Base-by-base conservation (phyloP, 2,113 vertebrate genomes). In the Climacteris rufus region DNA sequence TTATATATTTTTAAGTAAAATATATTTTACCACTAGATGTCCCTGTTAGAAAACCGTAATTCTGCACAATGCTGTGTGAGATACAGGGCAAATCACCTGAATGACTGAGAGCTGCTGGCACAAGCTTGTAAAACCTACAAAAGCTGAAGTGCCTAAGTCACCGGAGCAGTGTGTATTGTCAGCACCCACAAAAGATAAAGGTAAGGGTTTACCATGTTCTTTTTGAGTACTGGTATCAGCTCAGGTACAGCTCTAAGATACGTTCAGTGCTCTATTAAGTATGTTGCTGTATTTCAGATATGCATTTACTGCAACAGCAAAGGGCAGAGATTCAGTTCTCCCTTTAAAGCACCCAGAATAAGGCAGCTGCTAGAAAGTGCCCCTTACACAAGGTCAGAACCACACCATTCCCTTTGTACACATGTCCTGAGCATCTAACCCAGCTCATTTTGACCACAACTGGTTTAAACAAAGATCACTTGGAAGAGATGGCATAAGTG, bases 11-110 rank as follows among this genome's bases (percentile, higher is more conserved):
- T 80, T 33, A 66, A 87, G 35, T 37, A 83, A 57, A 94, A 83
- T 13, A 8, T 24, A 63, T 54, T 89, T 81, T 83, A 71, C 91
- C 89, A 92, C 86, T 87, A 94, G 91, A 44, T 89, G 93, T 90
- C 96, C 35, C 75, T 78, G 33, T 42, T 66, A 66, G 64, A 87
- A 93, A 94, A 89, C 42, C 25, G 1, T 40, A 80, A 77, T 50
- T 66, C 23, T 47, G 30, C 59, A 53, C 13, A 92, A 56, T 20
- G 23, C 22, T 42, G 12, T 14, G 15, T 6, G 11, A 70, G 59
- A 72, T 40, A 50, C 4, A 8, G 45, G 18, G 14, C 42, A 93
- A 88, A 77, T 50, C 4, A 44, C 49, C 2, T 47, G 35, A 72
- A 66, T 68, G 61, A n/a, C 25, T 16, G 18, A 57, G 83, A 92